A percentile compares a stretch with the other conserved stretches of the same genome.
These are phyloP conservation scores for Oxyruncus cristatus DNA, from an alignment of 2,113 vertebrate species.

Conservation along the genomic window DNA sequence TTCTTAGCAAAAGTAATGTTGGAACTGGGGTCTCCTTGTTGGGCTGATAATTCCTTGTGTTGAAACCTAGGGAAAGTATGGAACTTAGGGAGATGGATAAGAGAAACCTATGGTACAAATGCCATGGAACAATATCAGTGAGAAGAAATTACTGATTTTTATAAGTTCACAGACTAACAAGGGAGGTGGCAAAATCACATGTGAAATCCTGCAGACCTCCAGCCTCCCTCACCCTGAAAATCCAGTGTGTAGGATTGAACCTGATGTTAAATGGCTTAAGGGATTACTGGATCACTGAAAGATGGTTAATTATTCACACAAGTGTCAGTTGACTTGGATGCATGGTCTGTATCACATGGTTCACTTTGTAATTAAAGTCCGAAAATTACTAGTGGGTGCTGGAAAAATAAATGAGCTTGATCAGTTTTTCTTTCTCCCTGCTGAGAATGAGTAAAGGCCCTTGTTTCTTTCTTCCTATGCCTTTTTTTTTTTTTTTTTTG, in stretches of 20 bases:
- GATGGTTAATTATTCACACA: slow-evolving; percentile 51
- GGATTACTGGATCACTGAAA: slow-evolving; percentile 42
- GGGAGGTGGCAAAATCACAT: slow-evolving; percentile 8
- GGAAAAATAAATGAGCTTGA: not conserved
- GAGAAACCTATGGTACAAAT: not conserved
- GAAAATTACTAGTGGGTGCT: not conserved
- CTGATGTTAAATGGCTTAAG: slow-evolving; percentile 55
- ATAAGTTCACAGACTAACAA: not conserved
- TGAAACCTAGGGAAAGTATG: not conserved
- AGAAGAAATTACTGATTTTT: not conserved
- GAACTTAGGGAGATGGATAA: not conserved
- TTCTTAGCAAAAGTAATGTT: not conserved
- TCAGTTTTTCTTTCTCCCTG: not conserved
- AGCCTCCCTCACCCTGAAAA: slow-evolving; percentile 5
- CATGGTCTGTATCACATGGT: not conserved
- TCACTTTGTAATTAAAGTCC: slow-evolving; percentile 7
- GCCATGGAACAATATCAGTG: not conserved
- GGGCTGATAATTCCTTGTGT: not conserved
- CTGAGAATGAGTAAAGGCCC: not conserved
- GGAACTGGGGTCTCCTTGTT: not conserved
- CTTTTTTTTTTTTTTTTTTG: not conserved
- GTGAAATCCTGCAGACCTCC: slow-evolving; percentile 18
- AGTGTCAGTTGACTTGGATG: slow-evolving; percentile 28
- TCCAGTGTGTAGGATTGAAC: slow-evolving; percentile 28
- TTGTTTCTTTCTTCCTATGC: not conserved